Conservation (phyloP, 2,113 vertebrate species). For the Daphoenositta chrysoptera region DNA sequence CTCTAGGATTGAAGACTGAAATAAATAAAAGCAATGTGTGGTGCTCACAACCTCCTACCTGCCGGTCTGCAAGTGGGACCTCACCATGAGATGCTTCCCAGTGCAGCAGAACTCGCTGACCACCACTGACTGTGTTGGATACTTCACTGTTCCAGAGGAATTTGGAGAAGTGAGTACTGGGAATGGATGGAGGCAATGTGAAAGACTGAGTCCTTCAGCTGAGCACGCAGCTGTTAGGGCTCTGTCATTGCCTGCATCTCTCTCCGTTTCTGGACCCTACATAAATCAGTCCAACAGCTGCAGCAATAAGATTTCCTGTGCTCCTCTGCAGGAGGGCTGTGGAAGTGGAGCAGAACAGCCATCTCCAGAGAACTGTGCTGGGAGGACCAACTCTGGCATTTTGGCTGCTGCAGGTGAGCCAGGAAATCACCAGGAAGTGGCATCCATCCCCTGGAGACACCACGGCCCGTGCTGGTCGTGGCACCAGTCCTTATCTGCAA, state of each 20-base stretch:
- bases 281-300: neutral
- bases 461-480: rapidly evolving
- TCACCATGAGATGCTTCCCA: constrained; percentile 77
- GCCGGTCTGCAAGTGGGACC: constrained; percentile 82
- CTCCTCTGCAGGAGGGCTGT: neutral
- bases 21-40: constrained; percentile 80
- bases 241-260: neutral
- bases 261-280: neutral
- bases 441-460: neutral
- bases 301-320: neutral
- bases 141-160: constrained; percentile 75
- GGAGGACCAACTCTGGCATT: neutral
- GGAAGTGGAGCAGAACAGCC: neutral
- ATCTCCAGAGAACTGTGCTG: neutral
- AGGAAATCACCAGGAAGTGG: neutral
- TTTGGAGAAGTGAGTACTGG: constrained; percentile 74
- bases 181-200: neutral
- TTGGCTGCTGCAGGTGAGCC: neutral
- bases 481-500: neutral
- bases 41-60: constrained; percentile 73
- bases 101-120: constrained; percentile 71
- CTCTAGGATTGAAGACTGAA: constrained; percentile 82
- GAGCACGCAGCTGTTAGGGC: neutral
- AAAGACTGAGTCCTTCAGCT: neutral
- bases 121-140: constrained; percentile 60